Conservation (phyloP, 2,888 invertebrate genomes). For the Sinodicranocentrus sp. region DNA sequence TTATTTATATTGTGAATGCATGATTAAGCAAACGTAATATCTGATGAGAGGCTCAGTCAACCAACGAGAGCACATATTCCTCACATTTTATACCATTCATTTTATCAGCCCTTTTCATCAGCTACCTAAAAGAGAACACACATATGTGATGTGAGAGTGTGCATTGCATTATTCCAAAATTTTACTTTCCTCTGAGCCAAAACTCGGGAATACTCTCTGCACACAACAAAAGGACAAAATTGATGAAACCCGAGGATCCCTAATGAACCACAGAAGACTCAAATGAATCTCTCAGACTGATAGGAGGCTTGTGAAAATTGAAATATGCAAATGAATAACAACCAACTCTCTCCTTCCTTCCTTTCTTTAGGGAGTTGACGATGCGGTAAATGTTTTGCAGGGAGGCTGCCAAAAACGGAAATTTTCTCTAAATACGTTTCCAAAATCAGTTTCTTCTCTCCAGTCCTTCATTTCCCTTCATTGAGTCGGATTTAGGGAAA, state of each 20-base stretch:
- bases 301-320: slow-evolving; percentile 10
- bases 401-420: slow-evolving; percentile 25
- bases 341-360: too few relatives aligned
- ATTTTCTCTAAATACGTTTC: slow-evolving; percentile 22
- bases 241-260: slow-evolving; percentile 23
- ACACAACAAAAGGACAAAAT: not conserved
- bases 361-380: too few relatives aligned
- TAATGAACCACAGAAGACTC: slow-evolving; percentile 36
- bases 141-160: not conserved
- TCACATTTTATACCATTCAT: not conserved
- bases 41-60: not conserved
- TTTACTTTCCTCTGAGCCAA: not conserved
- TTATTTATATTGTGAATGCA: slow-evolving; percentile 13
- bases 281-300: not conserved
- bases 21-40: not conserved
- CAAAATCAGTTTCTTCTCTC: slow-evolving; percentile 8
- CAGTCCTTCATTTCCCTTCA: slow-evolving; percentile 16
- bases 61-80: not conserved
- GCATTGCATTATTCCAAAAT: not conserved
- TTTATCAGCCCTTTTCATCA: not conserved
- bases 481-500: slow-evolving; percentile 1
- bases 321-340: slow-evolving; percentile 32
- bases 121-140: not conserved
- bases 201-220: not conserved
- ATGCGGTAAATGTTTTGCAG: not conserved